A percentile compares a stretch with the other conserved stretches of the same genome.
These are phyloP conservation scores for Gymnopithys bicolor DNA, from an alignment of 2,797 vertebrate genomes.

Conservation along the genomic window DNA sequence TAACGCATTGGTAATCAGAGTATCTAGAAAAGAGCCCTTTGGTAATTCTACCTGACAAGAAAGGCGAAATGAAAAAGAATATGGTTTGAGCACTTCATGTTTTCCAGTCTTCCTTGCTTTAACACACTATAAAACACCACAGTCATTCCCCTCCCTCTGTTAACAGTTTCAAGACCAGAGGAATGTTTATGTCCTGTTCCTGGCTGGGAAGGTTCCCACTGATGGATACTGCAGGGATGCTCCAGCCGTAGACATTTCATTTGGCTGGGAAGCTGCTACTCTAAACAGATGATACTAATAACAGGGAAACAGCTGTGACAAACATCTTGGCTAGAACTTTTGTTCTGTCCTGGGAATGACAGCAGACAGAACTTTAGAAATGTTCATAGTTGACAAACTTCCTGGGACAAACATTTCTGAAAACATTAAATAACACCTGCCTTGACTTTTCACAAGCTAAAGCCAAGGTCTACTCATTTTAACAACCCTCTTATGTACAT, in stretches of 20 bases:
- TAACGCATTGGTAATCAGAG: neutral
- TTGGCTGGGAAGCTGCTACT: neutral
- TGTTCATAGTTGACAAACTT: neutral
- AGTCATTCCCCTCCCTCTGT: neutral
- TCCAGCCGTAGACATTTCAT: neutral
- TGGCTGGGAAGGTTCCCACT: neutral
- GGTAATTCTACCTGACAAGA: neutral
- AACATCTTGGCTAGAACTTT: neutral
- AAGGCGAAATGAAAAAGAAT: neutral
- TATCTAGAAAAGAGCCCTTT: neutral
- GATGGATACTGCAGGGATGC: neutral
- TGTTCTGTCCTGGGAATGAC: neutral
- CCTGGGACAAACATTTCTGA: neutral
- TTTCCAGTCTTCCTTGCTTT: neutral
- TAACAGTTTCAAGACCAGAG: neutral
- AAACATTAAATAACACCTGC: neutral
- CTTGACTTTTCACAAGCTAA: neutral
- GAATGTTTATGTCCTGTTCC: rapidly evolving
- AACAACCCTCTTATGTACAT: neutral
- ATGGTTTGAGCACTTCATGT: neutral
- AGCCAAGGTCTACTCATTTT: neutral
- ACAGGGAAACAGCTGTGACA: neutral
- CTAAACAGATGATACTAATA: neutral
- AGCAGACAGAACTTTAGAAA: neutral
- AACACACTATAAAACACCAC: neutral